phyloP scores from a whole-genome alignment of 2,113 vertebrate genomes.

The Psilopsiagon aurifrons region DNA sequence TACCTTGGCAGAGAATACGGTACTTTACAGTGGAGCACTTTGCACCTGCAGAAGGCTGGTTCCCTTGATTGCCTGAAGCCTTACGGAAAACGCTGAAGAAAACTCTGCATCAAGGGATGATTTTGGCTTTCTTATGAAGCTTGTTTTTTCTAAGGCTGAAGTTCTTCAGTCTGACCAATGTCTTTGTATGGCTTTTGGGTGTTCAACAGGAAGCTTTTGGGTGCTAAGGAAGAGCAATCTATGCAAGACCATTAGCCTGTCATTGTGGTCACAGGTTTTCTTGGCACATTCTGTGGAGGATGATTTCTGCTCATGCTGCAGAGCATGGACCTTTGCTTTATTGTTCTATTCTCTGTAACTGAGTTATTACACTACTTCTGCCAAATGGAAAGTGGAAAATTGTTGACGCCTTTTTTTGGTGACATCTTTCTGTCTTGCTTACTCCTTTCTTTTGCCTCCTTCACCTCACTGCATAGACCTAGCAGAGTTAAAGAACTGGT shows the following conservation, averaged over 20 bases:
- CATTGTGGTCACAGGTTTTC: background rate
- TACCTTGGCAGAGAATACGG: background rate
- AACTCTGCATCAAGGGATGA: background rate
- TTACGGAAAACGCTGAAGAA: background rate
- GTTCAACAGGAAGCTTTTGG: background rate
- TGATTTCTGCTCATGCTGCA: background rate
- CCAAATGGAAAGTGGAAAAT: background rate
- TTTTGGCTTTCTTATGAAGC: background rate
- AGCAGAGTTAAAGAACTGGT: background rate
- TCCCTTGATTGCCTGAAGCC: background rate
- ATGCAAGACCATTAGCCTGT: background rate
- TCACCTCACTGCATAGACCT: background rate
- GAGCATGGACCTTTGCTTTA: background rate
- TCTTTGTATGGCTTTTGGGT: background rate
- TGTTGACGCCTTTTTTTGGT: background rate
- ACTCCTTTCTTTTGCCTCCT: background rate
- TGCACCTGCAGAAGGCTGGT: background rate
- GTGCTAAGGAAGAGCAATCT: background rate
- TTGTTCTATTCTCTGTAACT: background rate
- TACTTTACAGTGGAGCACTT: accelerated
- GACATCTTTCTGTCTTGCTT: background rate
- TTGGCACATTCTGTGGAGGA: background rate
- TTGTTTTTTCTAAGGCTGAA: background rate
- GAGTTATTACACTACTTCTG: background rate
- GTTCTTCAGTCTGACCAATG: background rate